phyloP scores from a whole-genome alignment of 37 sponge, comb jelly and placozoan species.

The Cliona cf. orientalis region DNA sequence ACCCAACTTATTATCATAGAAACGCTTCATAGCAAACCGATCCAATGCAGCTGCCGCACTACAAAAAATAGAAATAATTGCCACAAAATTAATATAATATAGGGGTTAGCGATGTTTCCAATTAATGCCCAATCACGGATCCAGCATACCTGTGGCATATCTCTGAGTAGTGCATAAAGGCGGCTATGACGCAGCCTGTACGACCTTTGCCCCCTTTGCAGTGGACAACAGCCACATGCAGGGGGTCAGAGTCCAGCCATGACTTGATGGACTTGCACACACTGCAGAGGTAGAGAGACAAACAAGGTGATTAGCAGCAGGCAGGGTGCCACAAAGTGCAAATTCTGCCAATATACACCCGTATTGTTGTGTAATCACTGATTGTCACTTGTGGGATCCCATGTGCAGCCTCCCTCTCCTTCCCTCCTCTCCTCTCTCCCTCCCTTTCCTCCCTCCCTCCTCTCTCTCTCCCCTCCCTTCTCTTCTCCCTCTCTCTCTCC shows the following conservation, averaged over 20 bases:
- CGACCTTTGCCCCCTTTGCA: constrained; percentile 99
- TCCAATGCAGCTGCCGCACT: constrained; percentile 95
- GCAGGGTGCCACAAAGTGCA: too few species aligned
- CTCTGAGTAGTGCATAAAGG: constrained; percentile 97
- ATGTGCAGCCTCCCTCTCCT: too few species aligned
- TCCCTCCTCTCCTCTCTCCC: too few species aligned
- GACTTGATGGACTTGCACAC: constrained; percentile 94
- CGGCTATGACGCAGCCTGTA: constrained; percentile 95
- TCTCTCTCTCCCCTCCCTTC: too few species aligned
- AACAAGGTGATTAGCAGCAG: not conserved
- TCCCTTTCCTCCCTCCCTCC: too few species aligned
- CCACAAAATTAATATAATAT: not conserved
- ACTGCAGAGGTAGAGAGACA: constrained; percentile 25
- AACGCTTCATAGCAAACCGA: constrained; percentile 94
- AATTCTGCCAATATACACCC: too few species aligned
- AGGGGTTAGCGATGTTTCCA: not conserved
- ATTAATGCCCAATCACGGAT: not conserved
- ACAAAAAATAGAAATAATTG: not conserved
- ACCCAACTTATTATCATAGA: constrained; percentile 82
- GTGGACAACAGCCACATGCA: constrained; percentile 95
- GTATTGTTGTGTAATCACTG: too few species aligned
- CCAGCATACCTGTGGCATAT: constrained; percentile 71
- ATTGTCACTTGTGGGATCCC: too few species aligned
- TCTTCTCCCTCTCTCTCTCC: too few species aligned
- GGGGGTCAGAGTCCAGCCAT: constrained; percentile 92